Percentiles rank a stretch among this genome's conserved stretches.
Evolutionary conservation across 2,113 vertebrate species (phyloP).

Genomic region (Platycercus adscitus): DNA sequence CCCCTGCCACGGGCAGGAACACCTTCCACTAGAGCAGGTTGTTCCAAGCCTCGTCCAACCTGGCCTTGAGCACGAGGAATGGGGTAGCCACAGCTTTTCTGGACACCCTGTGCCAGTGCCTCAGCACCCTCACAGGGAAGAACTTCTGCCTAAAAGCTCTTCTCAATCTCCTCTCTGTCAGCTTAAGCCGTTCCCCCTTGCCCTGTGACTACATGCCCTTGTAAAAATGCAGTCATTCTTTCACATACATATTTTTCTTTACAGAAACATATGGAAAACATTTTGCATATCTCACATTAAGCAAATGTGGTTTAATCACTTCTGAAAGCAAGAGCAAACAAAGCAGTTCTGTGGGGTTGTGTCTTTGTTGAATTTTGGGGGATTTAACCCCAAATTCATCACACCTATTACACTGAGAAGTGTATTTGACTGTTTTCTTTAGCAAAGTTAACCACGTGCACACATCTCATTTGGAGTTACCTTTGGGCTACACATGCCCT

Average conservation of each 20-base stretch:
- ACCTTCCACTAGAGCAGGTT: background rate
- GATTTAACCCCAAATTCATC: background rate
- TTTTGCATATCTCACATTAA: rapidly evolving
- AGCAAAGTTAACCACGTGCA: background rate
- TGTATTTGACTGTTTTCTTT: background rate
- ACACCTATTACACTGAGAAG: rapidly evolving
- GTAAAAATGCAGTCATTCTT: background rate
- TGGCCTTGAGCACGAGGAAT: background rate
- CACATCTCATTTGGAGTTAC: background rate
- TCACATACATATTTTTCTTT: rapidly evolving
- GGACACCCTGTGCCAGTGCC: background rate
- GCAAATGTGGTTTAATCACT: background rate
- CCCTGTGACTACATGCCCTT: background rate
- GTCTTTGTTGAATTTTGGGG: background rate
- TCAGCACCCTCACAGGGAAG: background rate
- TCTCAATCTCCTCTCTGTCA: background rate
- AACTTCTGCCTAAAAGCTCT: background rate
- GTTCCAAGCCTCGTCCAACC: background rate
- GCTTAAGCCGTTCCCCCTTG: background rate
- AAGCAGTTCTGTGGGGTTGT: background rate
- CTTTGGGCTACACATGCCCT: background rate
- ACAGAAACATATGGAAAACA: background rate
- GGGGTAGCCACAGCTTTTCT: background rate
- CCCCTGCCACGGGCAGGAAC: background rate
- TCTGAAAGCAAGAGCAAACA: background rate